Percentiles rank a stretch among this genome's conserved stretches.
Evolutionary conservation across 2,113 vertebrate species (phyloP).

Genomic region (Ictalurus furcatus): DNA sequence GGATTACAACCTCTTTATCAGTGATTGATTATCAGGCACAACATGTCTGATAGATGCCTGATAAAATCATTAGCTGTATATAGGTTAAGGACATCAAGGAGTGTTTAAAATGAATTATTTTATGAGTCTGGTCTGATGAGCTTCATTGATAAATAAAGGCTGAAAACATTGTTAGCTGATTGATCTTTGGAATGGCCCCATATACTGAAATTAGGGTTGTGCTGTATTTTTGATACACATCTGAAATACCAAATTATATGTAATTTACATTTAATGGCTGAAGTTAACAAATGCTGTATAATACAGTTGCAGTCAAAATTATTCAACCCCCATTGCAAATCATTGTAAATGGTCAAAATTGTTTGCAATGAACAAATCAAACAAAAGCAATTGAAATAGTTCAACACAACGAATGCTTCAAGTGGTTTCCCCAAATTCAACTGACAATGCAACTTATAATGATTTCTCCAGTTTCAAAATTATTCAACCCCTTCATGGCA

Average conservation of each 20-base stretch:
- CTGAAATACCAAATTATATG: not conserved
- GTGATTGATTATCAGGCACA: constrained; percentile 6
- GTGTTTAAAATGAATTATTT: constrained; percentile 50
- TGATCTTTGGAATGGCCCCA: not conserved
- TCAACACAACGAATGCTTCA: too few relatives aligned
- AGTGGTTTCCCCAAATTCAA: too few relatives aligned
- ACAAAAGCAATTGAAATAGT: too few relatives aligned
- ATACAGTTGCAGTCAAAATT: not conserved
- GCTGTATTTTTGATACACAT: not conserved
- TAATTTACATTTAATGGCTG: not conserved
- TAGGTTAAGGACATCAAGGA: constrained; percentile 21
- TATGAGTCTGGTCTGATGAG: constrained; percentile 12
- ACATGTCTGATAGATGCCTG: constrained; percentile 4
- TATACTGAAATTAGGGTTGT: not conserved
- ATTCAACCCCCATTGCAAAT: too few relatives aligned
- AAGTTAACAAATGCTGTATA: not conserved
- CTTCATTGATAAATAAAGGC: not conserved
- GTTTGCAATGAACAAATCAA: too few relatives aligned
- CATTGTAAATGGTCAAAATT: too few relatives aligned
- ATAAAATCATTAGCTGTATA: constrained; percentile 6
- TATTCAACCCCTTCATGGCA: too few relatives aligned
- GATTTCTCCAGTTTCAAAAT: too few relatives aligned
- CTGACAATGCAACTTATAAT: too few relatives aligned
- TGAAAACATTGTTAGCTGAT: not conserved
- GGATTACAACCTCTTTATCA: not conserved